Conservation (phyloP, 1,140 invertebrate species). For the Pectinophora gossypiella region DNA sequence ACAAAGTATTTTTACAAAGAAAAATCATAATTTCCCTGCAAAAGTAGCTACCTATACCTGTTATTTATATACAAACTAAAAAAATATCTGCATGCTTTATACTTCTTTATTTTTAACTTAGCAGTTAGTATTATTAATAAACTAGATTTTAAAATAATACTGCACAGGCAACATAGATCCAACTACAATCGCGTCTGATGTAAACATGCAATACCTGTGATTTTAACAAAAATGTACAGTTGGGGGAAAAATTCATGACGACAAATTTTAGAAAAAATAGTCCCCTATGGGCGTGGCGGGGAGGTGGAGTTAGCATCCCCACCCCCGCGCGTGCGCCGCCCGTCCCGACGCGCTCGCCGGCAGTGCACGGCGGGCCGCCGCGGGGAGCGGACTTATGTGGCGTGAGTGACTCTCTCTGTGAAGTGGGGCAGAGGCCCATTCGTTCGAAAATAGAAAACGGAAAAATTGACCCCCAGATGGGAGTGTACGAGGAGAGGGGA, state of each 20-base stretch:
- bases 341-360: constrained; percentile 32
- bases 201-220: not conserved
- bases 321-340: constrained; percentile 14
- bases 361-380: constrained; percentile 33
- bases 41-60: not conserved
- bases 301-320: constrained; percentile 29
- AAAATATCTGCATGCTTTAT: not conserved
- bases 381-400: constrained; percentile 36
- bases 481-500: constrained; percentile 72
- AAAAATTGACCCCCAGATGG: constrained; percentile 72
- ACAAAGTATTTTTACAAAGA: no score
- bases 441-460: constrained; percentile 68
- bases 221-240: not conserved
- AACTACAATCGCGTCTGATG: not conserved
- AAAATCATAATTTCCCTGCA: not conserved
- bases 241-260: constrained; percentile 26
- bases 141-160: not conserved
- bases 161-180: not conserved
- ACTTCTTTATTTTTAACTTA: not conserved
- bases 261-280: constrained; percentile 30
- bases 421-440: constrained; percentile 67
- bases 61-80: not conserved
- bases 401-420: constrained; percentile 62
- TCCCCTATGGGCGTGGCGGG: constrained; percentile 26
- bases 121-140: not conserved